Base-by-base conservation (phyloP, 2,113 vertebrate species). In the Ammodytes marinus region DNA sequence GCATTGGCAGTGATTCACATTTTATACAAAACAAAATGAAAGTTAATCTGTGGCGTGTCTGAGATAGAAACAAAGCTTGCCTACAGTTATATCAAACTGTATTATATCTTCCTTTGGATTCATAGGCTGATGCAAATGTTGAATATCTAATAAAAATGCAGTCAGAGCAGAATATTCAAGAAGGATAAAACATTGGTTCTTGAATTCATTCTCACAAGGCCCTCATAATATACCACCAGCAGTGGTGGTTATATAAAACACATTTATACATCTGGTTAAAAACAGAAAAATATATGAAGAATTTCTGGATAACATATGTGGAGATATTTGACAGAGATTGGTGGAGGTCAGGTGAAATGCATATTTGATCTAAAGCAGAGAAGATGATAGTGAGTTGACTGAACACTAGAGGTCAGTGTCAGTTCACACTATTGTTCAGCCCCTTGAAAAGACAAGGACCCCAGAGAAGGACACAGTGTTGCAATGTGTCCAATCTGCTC, bases 331-430 rank as follows among this genome's bases (percentile, higher is more conserved):
- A 74, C 19, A 58, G 19, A 69, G 77, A 77, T 53, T 10, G 11
- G 55, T 68, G 53, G 2, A 60, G 3, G 4, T 69, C 2, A 59
- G n/a, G 9, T 69, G 39, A 72, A 76, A 77, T 57, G 35, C 69
- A 55, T 2, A 0, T 55, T 79, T 42, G 66, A 39, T 55, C 3
- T 68, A 37, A 14, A 69, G 19, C 67, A 17, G 17, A 69, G 53
- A 67, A n/a, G 15, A 40, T 45, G 5, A 27, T n/a, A 10, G 1
- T 73, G 58, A 49, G 27, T 70, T 15, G 67, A 57, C 17, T 77
- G 57, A n/a, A 42, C 90, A 82, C 86, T 74, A 90, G 89, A 53
- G 69, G 89, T 75, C 90, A 91, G 79, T 75, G 65, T 89, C 70
- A 73, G 60, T 72, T 67, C 53, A 42, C 55, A 65, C 47, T 60